phyloP scores from a whole-genome alignment of 2,888 invertebrate species.

The Cheilosia grossa region DNA sequence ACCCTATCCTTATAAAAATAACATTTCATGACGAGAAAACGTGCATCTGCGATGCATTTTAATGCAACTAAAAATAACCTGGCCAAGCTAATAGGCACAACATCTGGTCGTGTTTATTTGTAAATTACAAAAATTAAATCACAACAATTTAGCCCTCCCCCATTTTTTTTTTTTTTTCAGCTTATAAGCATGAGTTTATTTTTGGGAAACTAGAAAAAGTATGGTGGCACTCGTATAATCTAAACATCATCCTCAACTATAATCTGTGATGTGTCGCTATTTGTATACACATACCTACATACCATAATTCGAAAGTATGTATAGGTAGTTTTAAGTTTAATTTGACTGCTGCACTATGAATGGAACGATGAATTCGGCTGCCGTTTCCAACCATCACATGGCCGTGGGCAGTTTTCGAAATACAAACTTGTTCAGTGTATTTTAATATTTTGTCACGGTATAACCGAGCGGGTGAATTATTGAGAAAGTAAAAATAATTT shows the following conservation, averaged over 20 bases:
- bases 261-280: conserved; percentile 51
- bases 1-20: conserved; percentile 3
- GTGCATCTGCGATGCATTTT: conserved; percentile 26
- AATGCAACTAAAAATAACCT: conserved; percentile 43
- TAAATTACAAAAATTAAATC: conserved; percentile 59
- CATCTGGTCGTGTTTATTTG: conserved; percentile 61
- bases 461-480: conserved; percentile 16
- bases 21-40: conserved; percentile 41
- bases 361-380: conserved; percentile 45
- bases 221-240: conserved; percentile 15
- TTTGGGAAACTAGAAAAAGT: conserved; percentile 64
- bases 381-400: conserved; percentile 54
- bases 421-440: conserved; percentile 56
- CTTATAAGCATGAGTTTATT: conserved; percentile 42
- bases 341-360: conserved; percentile 63
- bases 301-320: conserved; percentile 8
- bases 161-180: conserved; percentile 33
- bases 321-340: conserved; percentile 13
- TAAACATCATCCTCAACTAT: conserved; percentile 40
- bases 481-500: background rate
- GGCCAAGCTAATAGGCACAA: conserved; percentile 56
- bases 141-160: conserved; percentile 65
- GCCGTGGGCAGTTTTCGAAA: conserved; percentile 48
- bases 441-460: conserved; percentile 28
- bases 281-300: conserved; percentile 16